Conservation (phyloP, 2,888 invertebrate species). For the Melieria picta region DNA sequence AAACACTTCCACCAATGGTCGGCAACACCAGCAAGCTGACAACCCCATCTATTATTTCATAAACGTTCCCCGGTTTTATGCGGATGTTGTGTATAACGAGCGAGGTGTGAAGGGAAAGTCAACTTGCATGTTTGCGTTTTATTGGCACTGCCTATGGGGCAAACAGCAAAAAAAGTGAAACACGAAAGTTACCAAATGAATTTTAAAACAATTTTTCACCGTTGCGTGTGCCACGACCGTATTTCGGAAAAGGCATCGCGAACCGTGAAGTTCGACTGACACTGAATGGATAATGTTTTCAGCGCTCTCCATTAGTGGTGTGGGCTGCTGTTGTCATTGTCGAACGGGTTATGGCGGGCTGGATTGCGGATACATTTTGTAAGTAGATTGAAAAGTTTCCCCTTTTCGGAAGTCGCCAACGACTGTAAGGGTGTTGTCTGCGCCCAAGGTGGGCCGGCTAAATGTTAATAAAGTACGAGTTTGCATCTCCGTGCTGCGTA, state of each 20-base stretch:
- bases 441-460: too few species aligned
- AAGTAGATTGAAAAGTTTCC: too few species aligned
- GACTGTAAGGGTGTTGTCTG: too few species aligned
- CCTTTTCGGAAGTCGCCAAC: too few species aligned
- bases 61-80: slow-evolving; percentile 15
- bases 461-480: too few species aligned
- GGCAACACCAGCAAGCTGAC: slow-evolving; percentile 4
- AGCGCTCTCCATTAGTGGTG: too few species aligned
- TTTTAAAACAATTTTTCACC: slow-evolving; percentile 37
- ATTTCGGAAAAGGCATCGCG: slow-evolving; percentile 6
- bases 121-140: slow-evolving; percentile 11
- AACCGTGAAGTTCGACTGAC: not conserved
- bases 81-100: not conserved
- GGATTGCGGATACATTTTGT: too few species aligned
- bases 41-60: slow-evolving; percentile 25
- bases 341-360: too few species aligned
- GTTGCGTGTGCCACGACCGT: not conserved
- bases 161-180: not conserved
- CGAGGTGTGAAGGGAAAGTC: slow-evolving; percentile 2
- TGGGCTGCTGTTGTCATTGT: too few species aligned
- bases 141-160: not conserved
- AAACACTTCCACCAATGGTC: not conserved
- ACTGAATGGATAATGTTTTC: not conserved
- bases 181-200: slow-evolving; percentile 28
- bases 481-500: too few species aligned